phyloP scores from a whole-genome alignment of 2,888 invertebrate genomes.

The Acrocyrtus sp. region DNA sequence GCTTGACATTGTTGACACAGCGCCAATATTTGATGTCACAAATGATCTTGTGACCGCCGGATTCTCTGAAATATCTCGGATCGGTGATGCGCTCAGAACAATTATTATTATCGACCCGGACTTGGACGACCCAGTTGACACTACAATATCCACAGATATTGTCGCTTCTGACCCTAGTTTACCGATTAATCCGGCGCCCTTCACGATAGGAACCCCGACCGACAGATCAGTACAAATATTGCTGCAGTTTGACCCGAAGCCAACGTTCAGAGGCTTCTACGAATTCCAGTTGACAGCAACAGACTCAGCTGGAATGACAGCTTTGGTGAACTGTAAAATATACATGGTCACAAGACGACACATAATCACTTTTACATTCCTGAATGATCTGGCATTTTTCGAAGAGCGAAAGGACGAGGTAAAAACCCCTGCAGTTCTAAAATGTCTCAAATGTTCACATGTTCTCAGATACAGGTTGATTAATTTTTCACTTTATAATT shows the following conservation, averaged over 20 bases:
- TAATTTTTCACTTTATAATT: neutral
- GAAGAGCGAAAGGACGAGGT: slow-evolving; percentile 1
- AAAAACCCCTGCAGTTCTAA: neutral
- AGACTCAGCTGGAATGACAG: slow-evolving; percentile 29
- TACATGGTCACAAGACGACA: slow-evolving; percentile 31
- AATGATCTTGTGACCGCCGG: slow-evolving; percentile 66
- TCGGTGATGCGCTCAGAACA: neutral
- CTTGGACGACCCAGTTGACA: slow-evolving; percentile 14
- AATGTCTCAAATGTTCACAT: neutral
- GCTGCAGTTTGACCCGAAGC: slow-evolving; percentile 22
- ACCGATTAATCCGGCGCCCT: neutral
- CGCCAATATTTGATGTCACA: slow-evolving; percentile 69
- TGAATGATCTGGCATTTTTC: too few relatives aligned
- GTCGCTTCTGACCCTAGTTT: slow-evolving; percentile 5
- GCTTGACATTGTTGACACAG: slow-evolving; percentile 74
- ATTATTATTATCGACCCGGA: slow-evolving; percentile 29
- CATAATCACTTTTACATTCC: slow-evolving; percentile 19
- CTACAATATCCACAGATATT: slow-evolving; percentile 14
- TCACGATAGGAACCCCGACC: neutral
- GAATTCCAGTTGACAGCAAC: slow-evolving; percentile 40
- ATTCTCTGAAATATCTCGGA: slow-evolving; percentile 6
- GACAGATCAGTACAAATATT: neutral
- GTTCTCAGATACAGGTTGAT: neutral
- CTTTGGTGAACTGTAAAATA: slow-evolving; percentile 11
- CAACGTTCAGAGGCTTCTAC: slow-evolving; percentile 29